Base-by-base conservation (phyloP, 2,113 vertebrate genomes). In the Mesembrinibis cayennensis region DNA sequence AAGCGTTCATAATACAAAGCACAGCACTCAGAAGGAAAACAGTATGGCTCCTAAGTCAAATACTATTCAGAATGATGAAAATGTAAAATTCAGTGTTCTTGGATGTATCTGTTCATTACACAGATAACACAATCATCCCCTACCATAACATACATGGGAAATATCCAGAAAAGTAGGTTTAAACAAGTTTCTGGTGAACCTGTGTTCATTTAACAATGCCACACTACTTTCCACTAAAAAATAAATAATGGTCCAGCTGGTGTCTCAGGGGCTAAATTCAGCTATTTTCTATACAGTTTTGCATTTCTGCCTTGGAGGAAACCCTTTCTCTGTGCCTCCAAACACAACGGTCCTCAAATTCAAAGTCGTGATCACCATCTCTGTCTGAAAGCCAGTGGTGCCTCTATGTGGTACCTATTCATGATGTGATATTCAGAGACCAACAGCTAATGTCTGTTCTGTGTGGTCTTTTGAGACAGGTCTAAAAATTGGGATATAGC, bases 1-100 rank as follows among this genome's bases (percentile, higher is more conserved):
- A 92, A 90, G 38, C 38, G 38, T 87, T 93, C 29, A 17, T 38
- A 87, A 71, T 13, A 93, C 44, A 76, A 91, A 87, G 52, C 72
- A 85, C 42, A 79, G 20, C 56, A 87, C 32, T 82, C 29, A n/a
- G 52, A 92, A 92, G 69, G 34, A 49, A 55, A 78, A 93, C 23
- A 73, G 25, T n/a, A 71, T 18, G 7, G 47, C n/a, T 38, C 52
- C 76, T 81, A 3, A 71, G n/a, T 11, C 21, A 63, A 86, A 40
- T 53, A 66, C 44, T 52, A 59, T 20, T 76, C 44, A 58, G 56
- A 86, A 88, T 6, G 13, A 3, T 72, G 70, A 70, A 96, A 92
- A 87, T 9, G 12, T 66, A n/a, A 73, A 84, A 90, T 65, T 66
- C 45, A 27, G 36, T 62, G 40, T 16, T 85, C 42, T 74, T 66